Evolutionary conservation across 2,888 invertebrate species (phyloP).

Genomic region (Syrphus vitripennis): DNA sequence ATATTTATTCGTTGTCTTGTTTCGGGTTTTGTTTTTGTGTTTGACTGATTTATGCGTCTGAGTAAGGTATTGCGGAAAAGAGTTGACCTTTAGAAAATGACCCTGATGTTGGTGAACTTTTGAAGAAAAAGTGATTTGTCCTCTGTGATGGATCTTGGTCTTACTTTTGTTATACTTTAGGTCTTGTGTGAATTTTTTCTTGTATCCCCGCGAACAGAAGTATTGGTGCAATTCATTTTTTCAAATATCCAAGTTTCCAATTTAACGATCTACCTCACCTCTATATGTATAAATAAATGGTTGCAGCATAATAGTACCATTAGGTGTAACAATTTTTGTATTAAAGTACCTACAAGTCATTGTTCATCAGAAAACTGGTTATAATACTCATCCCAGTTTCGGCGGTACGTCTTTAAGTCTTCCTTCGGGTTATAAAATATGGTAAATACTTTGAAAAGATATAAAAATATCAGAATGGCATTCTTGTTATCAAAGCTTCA

Average conservation of each 20-base stretch:
- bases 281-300: too few relatives aligned
- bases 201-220: too few relatives aligned
- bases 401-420: too few relatives aligned
- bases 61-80: background rate
- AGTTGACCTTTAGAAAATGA: background rate
- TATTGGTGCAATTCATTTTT: background rate
- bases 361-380: too few relatives aligned
- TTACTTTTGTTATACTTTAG: background rate
- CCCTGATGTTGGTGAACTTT: background rate
- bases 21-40: background rate
- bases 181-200: background rate
- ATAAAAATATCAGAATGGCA: background rate
- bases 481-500: background rate
- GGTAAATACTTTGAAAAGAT: background rate
- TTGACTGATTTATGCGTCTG: constrained; percentile 26
- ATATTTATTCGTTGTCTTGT: background rate
- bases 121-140: background rate
- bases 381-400: background rate
- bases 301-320: too few relatives aligned
- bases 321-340: too few relatives aligned
- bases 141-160: background rate
- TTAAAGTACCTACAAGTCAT: too few relatives aligned
- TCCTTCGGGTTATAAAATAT: background rate
- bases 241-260: background rate
- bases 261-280: background rate